These are phyloP conservation scores for Enteromius fasciolatus DNA, from an alignment of 2,797 vertebrate species.

Conservation along the genomic window DNA sequence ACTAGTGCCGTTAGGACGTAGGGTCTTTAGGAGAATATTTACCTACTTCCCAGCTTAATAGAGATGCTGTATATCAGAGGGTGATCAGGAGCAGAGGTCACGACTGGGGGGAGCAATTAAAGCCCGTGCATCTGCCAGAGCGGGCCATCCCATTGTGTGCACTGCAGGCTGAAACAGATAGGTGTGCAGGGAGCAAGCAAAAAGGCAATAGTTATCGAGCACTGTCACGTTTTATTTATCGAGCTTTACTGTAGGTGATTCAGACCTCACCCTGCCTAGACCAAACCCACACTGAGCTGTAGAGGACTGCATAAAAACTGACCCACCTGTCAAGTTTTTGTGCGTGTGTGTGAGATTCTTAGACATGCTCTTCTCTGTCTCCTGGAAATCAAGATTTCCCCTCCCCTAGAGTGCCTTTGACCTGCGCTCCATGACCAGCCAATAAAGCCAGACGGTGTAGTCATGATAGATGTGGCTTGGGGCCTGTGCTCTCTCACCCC, in stretches of 20 bases:
- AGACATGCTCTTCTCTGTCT: constrained; percentile 3
- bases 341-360: background rate
- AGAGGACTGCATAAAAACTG: background rate
- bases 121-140: constrained; percentile 72
- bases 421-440: constrained; percentile 62
- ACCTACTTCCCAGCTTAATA: constrained; percentile 82
- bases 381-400: constrained; percentile 5
- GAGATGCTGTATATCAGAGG: constrained; percentile 79
- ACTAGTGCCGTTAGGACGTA: constrained; percentile 69
- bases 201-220: constrained; percentile 66
- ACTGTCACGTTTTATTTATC: constrained; percentile 68
- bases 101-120: constrained; percentile 82
- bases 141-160: constrained; percentile 66
- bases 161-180: constrained; percentile 65
- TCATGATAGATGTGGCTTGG: constrained; percentile 78
- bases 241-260: constrained; percentile 61
- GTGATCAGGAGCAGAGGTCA: constrained; percentile 82
- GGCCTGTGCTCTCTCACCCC: constrained; percentile 66
- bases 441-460: constrained; percentile 68
- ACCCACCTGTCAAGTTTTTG: background rate
- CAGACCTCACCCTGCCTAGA: background rate
- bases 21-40: constrained; percentile 84
- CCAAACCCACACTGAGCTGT: constrained; percentile 26
- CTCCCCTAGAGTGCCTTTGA: constrained; percentile 46
- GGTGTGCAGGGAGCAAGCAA: constrained; percentile 67